phyloP scores from a whole-genome alignment of 2,113 vertebrate genomes.

The Stegostoma tigrinum region DNA sequence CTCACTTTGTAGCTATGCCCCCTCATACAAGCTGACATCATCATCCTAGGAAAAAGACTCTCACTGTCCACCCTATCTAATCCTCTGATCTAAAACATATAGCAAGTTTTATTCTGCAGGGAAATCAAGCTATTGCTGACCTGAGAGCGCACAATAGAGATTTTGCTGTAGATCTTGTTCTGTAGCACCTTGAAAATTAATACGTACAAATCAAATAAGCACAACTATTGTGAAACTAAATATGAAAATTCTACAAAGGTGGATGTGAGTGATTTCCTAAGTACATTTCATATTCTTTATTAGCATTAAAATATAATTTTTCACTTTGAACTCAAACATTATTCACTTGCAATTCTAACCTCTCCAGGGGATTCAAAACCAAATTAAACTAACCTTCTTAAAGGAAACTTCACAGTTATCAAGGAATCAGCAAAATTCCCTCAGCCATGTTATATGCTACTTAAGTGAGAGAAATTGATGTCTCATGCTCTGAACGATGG shows the following conservation, averaged over 20 bases:
- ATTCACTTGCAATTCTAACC: neutral
- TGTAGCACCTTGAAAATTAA: neutral
- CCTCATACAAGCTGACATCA: no score
- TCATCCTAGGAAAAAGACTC: no score
- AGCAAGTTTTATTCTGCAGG: neutral
- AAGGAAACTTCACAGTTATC: neutral
- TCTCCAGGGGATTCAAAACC: neutral
- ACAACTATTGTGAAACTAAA: neutral
- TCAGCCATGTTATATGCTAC: neutral
- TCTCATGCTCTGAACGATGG: neutral
- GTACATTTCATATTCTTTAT: constrained; percentile 1
- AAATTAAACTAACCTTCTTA: neutral
- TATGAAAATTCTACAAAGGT: neutral
- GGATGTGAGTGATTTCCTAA: neutral
- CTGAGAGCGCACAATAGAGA: neutral
- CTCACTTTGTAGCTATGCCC: no score
- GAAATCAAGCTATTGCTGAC: neutral
- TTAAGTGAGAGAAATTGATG: constrained; percentile 16
- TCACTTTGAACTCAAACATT: neutral
- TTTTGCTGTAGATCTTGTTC: neutral
- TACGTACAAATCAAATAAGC: neutral
- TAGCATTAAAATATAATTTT: constrained; percentile 7
- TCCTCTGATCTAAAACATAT: no score
- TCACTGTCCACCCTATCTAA: no score
- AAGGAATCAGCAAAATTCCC: neutral